Conservation (phyloP, 2,797 vertebrate species). For the Tinamus major region DNA sequence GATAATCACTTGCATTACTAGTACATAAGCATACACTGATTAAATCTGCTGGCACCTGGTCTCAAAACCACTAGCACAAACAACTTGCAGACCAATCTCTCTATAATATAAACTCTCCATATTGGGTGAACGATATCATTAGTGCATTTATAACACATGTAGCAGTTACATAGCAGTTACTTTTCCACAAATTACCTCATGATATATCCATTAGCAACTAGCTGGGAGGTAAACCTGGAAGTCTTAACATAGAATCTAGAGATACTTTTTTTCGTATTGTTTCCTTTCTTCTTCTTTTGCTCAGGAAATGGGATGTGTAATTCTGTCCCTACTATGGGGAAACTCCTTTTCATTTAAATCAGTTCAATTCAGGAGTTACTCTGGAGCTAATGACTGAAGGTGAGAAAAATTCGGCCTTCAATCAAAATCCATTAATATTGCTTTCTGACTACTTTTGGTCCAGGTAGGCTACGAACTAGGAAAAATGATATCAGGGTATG, state of each 20-base stretch:
- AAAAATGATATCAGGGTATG: not conserved
- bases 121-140: not conserved
- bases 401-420: conserved; percentile 35
- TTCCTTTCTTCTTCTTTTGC: not conserved
- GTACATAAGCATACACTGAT: not conserved
- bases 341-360: not conserved
- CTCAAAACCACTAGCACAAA: not conserved
- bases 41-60: not conserved
- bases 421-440: conserved; percentile 51
- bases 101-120: not conserved
- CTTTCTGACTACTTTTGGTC: conserved; percentile 6
- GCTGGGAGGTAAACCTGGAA: not conserved
- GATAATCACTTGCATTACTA: not conserved
- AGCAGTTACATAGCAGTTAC: not conserved
- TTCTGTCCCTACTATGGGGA: not conserved
- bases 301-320: not conserved
- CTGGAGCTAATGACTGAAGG: conserved; percentile 27
- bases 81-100: not conserved
- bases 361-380: not conserved
- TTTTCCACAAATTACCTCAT: not conserved
- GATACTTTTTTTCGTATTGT: not conserved
- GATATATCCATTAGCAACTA: not conserved
- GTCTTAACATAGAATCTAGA: not conserved
- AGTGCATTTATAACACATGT: not conserved
- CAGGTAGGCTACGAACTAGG: not conserved